Base-by-base conservation (phyloP, 2,113 vertebrate species). In the Ammodramus savannarum region DNA sequence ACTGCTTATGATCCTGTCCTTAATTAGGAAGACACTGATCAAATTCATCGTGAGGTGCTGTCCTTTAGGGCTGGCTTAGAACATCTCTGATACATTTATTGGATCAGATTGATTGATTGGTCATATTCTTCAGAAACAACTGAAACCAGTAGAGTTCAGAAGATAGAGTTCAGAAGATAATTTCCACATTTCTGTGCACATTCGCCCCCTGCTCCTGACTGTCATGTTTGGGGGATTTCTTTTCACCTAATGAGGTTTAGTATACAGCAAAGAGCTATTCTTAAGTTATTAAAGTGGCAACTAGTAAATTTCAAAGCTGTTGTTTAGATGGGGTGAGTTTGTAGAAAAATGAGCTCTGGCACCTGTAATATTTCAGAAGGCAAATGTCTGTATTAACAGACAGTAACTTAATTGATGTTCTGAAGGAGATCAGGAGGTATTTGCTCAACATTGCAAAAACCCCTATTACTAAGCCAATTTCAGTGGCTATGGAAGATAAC, bases 181-280 rank as follows among this genome's bases (percentile, higher is more conserved):
- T 4, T 25, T 46, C 13, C 6, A 0, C 9, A 3, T 44, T 61
- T 90, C 34, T 54, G 3, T 77, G 39, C 34, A 11, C 0, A 0
- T 61, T 36, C 7, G 7, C 8, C 4, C 5, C 1, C 13, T 3
- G 2, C 61, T 68, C 32, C 39, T 21, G 29, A 21, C 48, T 29
- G 13, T 84, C 3, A 1, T 7, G 10, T 46, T 63, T 55, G 46
- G 39, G 69, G 22, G 14, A 27, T 65, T 85, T 89, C 26, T 61
- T 80, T 54, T 49, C 29, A 39, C 1, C 15, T 15, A 16, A 16
- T 23, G 32, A 87, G 17, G 10, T 13, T 52, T 48, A 34, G n/a
- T 17, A 23, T 48, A 23, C 12, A 43, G 38, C 29, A 51, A 19
- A 17, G 32, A 39, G 19, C 32, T 54, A 1, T 26, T 5, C 41